Evolutionary conservation across 2,797 vertebrate genomes (phyloP).

Genomic region (Sebastes taczanowskii): DNA sequence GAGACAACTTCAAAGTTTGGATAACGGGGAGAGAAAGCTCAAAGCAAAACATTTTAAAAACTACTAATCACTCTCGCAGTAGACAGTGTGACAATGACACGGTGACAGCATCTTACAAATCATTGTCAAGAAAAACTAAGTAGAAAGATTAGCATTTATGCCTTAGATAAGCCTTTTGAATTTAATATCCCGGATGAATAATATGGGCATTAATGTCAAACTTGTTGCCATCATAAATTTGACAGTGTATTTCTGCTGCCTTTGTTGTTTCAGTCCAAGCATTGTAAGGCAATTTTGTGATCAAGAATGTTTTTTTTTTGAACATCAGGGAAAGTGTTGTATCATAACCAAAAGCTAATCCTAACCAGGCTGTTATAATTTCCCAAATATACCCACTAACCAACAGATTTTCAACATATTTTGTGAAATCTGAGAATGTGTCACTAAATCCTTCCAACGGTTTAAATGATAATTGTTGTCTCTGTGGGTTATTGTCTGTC

Average conservation of each 20-base stretch:
- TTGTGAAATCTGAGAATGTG: not conserved
- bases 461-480: not conserved
- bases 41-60: not conserved
- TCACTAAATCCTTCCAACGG: not conserved
- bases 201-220: not conserved
- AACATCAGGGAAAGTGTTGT: not conserved
- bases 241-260: not conserved
- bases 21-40: not conserved
- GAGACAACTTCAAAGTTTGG: not conserved
- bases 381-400: not conserved
- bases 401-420: not conserved
- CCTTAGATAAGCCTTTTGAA: not conserved
- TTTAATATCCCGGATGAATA: not conserved
- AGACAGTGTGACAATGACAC: not conserved
- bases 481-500: not conserved
- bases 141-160: not conserved
- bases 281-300: not conserved
- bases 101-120: not conserved
- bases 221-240: not conserved
- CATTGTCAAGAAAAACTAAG: not conserved
- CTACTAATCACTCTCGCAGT: not conserved
- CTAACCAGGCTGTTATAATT: not conserved
- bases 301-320: not conserved
- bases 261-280: not conserved
- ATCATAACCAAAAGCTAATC: not conserved